Evolutionary conservation across 2,888 invertebrate genomes (phyloP).

Genomic region (Agrypnus murinus): DNA sequence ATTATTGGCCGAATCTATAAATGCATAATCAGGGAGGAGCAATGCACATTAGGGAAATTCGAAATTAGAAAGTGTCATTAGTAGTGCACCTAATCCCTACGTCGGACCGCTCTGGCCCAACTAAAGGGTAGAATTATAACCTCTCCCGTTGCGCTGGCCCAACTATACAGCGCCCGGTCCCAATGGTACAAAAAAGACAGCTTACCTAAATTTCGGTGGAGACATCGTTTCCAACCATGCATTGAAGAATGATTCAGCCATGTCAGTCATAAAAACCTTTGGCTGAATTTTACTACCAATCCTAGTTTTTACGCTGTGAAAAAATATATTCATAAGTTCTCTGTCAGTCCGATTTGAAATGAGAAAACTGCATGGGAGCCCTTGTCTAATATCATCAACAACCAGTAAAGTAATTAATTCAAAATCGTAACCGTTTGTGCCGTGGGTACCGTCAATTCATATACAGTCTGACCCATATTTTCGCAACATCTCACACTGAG

Average conservation of each 20-base stretch:
- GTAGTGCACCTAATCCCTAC: too few relatives aligned
- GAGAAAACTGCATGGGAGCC: slow-evolving; percentile 56
- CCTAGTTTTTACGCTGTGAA: slow-evolving; percentile 44
- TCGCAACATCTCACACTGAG: slow-evolving; percentile 54
- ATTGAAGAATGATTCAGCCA: slow-evolving; percentile 55
- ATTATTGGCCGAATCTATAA: too few relatives aligned
- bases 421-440: too few relatives aligned
- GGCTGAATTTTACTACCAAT: slow-evolving; percentile 46
- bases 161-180: too few relatives aligned
- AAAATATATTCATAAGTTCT: slow-evolving; percentile 51
- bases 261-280: slow-evolving; percentile 58
- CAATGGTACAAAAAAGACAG: too few relatives aligned
- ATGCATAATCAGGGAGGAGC: too few relatives aligned
- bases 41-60: too few relatives aligned
- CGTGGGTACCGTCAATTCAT: too few relatives aligned
- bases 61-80: too few relatives aligned
- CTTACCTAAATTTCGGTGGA: slow-evolving; percentile 14
- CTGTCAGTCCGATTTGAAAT: slow-evolving; percentile 55
- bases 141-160: too few relatives aligned
- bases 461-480: slow-evolving; percentile 56
- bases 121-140: too few relatives aligned
- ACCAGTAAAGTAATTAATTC: slow-evolving; percentile 55
- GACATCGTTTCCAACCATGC: slow-evolving; percentile 56
- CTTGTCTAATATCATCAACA: slow-evolving; percentile 53
- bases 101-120: too few relatives aligned